A percentile compares a stretch with the other conserved stretches of the same genome.
Evolutionary conservation across 2,797 vertebrate genomes (phyloP).

Genomic region (Chiloscyllium punctatum): DNA sequence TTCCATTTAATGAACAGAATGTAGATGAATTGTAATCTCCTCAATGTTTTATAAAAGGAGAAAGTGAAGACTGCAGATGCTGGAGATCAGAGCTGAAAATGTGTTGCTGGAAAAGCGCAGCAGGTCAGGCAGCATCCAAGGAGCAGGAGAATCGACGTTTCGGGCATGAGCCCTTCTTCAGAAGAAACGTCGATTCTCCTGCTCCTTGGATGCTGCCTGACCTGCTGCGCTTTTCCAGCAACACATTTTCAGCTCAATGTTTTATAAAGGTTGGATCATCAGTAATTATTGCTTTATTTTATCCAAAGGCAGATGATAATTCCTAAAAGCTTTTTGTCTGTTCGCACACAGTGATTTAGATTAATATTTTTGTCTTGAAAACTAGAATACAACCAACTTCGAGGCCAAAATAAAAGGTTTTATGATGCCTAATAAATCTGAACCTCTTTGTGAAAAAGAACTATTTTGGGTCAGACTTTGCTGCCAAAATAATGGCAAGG

Average conservation of each 20-base stretch:
- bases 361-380: background rate
- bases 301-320: background rate
- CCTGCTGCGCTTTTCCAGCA: too few relatives aligned
- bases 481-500: too few relatives aligned
- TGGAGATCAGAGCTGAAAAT: too few relatives aligned
- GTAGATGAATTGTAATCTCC: background rate
- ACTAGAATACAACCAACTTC: too few relatives aligned
- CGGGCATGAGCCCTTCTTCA: too few relatives aligned
- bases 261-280: background rate
- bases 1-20: background rate
- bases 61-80: too few relatives aligned
- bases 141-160: too few relatives aligned
- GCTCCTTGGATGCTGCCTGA: too few relatives aligned
- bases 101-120: too few relatives aligned
- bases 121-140: too few relatives aligned
- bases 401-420: background rate
- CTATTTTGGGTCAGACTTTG: background rate
- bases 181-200: too few relatives aligned
- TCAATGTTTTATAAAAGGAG: background rate
- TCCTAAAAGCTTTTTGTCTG: background rate
- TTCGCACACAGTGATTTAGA: background rate
- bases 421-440: background rate
- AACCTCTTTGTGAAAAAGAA: background rate
- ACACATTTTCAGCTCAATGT: too few relatives aligned
- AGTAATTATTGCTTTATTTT: background rate